Evolutionary conservation across 2,113 vertebrate genomes (phyloP), one percentile per base, ranked within the genome.

Genomic region (Saimiri boliviensis): DNA sequence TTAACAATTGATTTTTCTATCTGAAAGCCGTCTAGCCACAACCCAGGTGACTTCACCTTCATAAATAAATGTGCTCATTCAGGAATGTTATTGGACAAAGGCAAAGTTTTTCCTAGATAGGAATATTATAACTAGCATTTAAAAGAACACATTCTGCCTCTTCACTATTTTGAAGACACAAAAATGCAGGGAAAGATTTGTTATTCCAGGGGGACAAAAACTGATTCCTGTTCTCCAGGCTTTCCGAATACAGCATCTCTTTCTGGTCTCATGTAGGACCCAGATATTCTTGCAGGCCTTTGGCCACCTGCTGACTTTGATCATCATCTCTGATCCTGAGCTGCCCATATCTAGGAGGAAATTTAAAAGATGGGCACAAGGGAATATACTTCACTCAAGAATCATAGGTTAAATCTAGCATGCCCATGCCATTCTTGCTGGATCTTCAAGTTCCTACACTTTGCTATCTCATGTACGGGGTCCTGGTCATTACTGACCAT

Each of bases 191-290:
- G 49, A 86, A 85, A 20, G 2, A 27, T 49, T 74, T 25, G 5
- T 85, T 60, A 35, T 27, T 42, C 23, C 21, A 35, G 23, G 23
- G 14, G 8, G 27, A 52, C 19, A 70, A 86, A 90, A 66, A 49
- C 13, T 25, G 35, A 42, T 63, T 20, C 8, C 1, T 6, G 1
- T 8, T 60, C 52, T 52, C 12, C 23, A 54, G 2, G 2, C 5
- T 35, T 23, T 63, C 2, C 14, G n/a, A 52, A n/a, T 25, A 25
- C 1, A 42, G 58, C 42, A 32, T 87, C 8, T 79, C 2, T 52
- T 56, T 37, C 45, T 79, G 6, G 2, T 19, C 47, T 68, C 63
- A 63, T 17, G n/a, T 8, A 63, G 80, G 6, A 45, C 16, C 42
- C 5, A 74, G 12, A 20, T 54, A 35, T 60, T 74, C 25, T 60